Conservation (phyloP, 2,113 vertebrate species). For the Meriones unguiculatus region DNA sequence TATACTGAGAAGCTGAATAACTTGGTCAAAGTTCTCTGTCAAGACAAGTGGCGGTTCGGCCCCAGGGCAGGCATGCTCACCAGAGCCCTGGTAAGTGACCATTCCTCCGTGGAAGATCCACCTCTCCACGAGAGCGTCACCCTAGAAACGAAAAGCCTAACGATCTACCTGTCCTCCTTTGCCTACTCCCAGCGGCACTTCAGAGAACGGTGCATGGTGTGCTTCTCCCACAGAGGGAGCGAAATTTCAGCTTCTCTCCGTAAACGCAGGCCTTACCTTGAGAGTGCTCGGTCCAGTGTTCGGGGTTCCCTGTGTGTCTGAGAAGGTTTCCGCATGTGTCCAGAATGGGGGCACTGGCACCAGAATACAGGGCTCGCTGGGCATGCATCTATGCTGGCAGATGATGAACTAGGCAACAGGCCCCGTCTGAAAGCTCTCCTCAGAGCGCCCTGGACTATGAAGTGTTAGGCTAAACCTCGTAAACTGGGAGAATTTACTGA, state of each 20-base stretch:
- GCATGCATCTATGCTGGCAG: neutral
- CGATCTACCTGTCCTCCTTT: neutral
- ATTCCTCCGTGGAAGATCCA: neutral
- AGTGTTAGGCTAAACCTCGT: neutral
- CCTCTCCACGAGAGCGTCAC: neutral
- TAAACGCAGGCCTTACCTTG: neutral
- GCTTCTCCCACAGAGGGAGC: neutral
- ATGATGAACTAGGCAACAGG: neutral
- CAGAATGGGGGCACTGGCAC: neutral
- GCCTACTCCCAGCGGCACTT: neutral
- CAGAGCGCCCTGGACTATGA: neutral
- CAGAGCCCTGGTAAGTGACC: neutral
- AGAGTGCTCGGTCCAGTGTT: neutral
- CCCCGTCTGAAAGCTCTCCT: neutral
- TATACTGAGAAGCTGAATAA: neutral
- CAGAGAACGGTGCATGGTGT: neutral
- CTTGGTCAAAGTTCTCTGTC: neutral
- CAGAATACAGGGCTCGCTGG: too few species aligned
- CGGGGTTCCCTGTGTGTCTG: neutral
- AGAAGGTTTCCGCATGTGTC: neutral
- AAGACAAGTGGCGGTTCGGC: neutral
- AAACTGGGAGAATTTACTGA: slow-evolving; percentile 2
- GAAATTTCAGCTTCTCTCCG: neutral
- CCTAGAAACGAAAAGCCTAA: neutral
- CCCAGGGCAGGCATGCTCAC: neutral